phyloP scores from a whole-genome alignment of 1,140 invertebrate genomes.

The Potamilus streckersoni region DNA sequence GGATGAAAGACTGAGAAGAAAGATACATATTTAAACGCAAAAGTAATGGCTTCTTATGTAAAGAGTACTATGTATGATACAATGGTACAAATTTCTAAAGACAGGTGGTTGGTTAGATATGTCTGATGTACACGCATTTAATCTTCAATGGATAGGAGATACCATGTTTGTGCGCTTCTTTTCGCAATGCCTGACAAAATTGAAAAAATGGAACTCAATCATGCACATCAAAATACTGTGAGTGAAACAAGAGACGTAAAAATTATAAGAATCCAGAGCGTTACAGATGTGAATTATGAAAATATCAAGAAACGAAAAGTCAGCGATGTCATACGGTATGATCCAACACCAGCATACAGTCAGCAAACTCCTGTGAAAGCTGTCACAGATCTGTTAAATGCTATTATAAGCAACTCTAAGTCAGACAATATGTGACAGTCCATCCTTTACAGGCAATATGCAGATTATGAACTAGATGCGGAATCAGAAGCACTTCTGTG shows the following conservation, averaged over 20 bases:
- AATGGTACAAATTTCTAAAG: slow-evolving; percentile 1
- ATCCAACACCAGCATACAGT: no score
- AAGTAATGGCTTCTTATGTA: slow-evolving; percentile 22
- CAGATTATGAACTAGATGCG: no score
- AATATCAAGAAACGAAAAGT: background rate
- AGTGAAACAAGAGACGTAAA: slow-evolving; percentile 1
- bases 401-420: no score
- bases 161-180: background rate
- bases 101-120: slow-evolving; percentile 18
- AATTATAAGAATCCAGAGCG: background rate
- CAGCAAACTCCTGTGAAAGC: no score
- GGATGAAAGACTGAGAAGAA: slow-evolving; percentile 21
- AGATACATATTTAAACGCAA: slow-evolving; percentile 17
- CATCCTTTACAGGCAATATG: no score
- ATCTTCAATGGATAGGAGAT: background rate
- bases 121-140: background rate
- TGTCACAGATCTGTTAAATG: no score
- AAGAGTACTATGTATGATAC: slow-evolving; percentile 3
- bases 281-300: background rate
- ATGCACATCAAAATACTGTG: background rate
- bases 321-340: background rate
- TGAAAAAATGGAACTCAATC: background rate
- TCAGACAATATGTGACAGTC: no score
- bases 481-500: no score
- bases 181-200: background rate